phyloP scores from a whole-genome alignment of 1,140 invertebrate species.

The Aphis craccivora region DNA sequence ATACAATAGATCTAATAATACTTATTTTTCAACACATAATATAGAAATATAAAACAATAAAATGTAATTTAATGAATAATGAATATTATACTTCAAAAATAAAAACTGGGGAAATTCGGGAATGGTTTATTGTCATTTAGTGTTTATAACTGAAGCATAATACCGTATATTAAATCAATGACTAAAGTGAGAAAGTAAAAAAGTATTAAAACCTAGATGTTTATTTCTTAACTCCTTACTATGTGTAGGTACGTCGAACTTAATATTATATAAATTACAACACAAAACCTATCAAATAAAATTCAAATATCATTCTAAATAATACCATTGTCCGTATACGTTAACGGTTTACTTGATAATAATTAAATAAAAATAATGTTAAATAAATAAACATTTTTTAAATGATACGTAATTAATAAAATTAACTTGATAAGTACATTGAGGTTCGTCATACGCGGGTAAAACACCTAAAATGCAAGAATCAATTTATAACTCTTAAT shows the following conservation, averaged over 20 bases:
- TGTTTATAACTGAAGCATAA: neutral
- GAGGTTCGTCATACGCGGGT: neutral
- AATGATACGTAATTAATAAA: too few relatives aligned
- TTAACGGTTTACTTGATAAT: too few relatives aligned
- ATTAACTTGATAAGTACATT: too few relatives aligned
- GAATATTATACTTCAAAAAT: neutral
- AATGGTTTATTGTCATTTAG: neutral
- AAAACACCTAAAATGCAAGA: neutral
- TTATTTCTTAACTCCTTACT: too few relatives aligned
- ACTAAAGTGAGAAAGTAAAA: neutral
- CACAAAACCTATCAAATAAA: neutral
- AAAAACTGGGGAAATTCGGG: neutral
- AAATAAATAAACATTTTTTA: neutral
- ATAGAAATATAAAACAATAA: neutral
- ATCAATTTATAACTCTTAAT: neutral
- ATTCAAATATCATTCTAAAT: neutral
- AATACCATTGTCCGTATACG: neutral
- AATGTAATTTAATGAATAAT: conserved; percentile 3
- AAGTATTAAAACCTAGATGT: neutral
- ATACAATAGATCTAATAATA: conserved; percentile 25
- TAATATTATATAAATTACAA: neutral
- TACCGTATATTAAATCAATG: too few relatives aligned
- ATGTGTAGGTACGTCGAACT: too few relatives aligned
- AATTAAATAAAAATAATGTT: neutral
- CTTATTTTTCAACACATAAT: neutral